Base-by-base conservation (phyloP, 2,113 vertebrate species). In the western clawed frog (Xenopus tropicalis) region DNA sequence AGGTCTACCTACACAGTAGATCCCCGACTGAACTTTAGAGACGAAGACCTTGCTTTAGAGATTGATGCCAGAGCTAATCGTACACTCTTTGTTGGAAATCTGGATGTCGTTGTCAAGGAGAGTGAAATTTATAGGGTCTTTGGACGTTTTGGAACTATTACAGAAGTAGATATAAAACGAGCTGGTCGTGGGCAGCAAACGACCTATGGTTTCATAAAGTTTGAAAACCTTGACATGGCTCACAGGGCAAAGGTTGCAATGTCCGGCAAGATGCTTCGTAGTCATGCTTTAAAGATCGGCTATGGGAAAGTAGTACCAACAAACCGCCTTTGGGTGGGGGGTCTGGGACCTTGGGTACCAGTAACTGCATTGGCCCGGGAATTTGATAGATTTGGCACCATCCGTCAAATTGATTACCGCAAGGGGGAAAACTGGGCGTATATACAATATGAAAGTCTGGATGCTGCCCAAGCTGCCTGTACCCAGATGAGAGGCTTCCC, bases 341-440 rank as follows among this genome's bases (percentile, higher is more conserved):
- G 97, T 21, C 85, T 99, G 0, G 97, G 97, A 74, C 96, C 92
- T 1, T 99, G 97, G 97, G 96, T 98, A 65, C 96, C 96, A 1
- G 73, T 99, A 4, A 94, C 94, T 0, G 95, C 96, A 1, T 81
- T 99, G 70, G 97, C 97, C 29, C 88, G 97, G 80, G 97, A 99
- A 71, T 99, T 99, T 86, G 97, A 99, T 79, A 93, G 97, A 14
- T 99, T 99, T 86, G 97, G 96, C 76, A 99, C 97, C 42, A 99
- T 99, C 73, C 90, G 97, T 82, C 97, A 94, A 14, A 98, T 99
- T 63, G 97, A 99, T 82, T 99, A 98, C 82, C 92, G 96, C 70
- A 99, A 99, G 79, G 97, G 97, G 16, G 96, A 99, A 82, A 96
- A 93, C 0, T 99, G 96, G 96, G 97, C 97, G 1, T 99, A 99